Base-by-base conservation (phyloP, 2,888 invertebrate genomes). In the Brachypterus glaber region DNA sequence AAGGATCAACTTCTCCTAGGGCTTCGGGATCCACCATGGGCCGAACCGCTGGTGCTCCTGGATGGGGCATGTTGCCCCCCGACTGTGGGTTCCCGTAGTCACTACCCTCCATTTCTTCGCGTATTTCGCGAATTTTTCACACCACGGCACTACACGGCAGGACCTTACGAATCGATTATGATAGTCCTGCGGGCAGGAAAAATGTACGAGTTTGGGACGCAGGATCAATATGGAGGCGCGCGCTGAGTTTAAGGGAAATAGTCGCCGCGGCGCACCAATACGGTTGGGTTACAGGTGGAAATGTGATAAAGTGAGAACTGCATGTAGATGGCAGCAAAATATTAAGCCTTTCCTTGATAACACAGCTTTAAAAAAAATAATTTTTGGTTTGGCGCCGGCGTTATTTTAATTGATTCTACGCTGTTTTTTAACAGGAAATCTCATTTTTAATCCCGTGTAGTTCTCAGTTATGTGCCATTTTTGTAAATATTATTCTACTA, bases 1-100 rank as follows among this genome's bases (percentile, higher is more conserved):
- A 72, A 37, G 88, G 83, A 69, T 90, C 90, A 47, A 90, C 90
- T 66, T 88, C 87, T 45, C 89, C 89, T 52, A 73, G 70, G 49
- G 86, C 89, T 50, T 84, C 79, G 8, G 89, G 84, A 67, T 85
- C 78, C 40, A 89, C 89, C 64, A 81, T 72, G 34, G 89, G 89
- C 47, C 89, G 64, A 5, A 65, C 67, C 25, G n/a, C n/a, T n/a
- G n/a, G n/a, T n/a, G 64, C 66, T 25, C 66, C 66, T 4, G 58
- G 55, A 30, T 41, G 44, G 27, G 50, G 46, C 32, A 46, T 46
- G 4, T 40, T 39, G 21, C 39, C 43, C 33, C 45, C 45, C 27
- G 37, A 30, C 18, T 43, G 39, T 17, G 52, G 40, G 46, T 55
- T 57, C 37, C 53, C 49, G 43, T 54, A 56, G 36, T 60, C 58